These are phyloP conservation scores for Stigmatopora nigra DNA, from an alignment of 2,113 vertebrate genomes.

Conservation along the genomic window DNA sequence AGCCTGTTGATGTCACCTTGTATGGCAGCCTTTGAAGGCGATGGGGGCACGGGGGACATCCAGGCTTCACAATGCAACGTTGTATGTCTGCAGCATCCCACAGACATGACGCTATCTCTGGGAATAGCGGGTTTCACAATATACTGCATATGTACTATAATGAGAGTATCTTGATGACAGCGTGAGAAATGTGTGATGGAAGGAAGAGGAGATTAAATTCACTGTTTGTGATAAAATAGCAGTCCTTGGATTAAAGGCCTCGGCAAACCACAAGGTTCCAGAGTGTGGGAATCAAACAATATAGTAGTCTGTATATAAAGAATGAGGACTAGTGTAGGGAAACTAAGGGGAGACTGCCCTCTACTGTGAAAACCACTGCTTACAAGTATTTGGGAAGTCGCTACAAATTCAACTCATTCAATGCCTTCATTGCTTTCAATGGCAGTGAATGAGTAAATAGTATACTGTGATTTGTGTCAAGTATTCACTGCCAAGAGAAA, in stretches of 20 bases:
- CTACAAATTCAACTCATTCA: too few relatives aligned
- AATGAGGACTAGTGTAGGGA: background rate
- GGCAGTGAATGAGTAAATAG: too few relatives aligned
- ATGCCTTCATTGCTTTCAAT: too few relatives aligned
- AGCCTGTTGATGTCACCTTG: slow-evolving; percentile 64
- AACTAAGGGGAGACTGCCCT: slow-evolving; percentile 41
- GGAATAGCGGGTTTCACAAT: slow-evolving; percentile 44
- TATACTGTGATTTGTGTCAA: too few relatives aligned
- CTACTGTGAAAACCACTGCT: slow-evolving; percentile 32
- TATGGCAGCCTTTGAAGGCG: slow-evolving; percentile 68
- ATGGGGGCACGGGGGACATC: slow-evolving; percentile 63
- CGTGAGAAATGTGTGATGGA: slow-evolving; percentile 5
- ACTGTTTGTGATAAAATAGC: slow-evolving; percentile 5
- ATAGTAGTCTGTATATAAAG: background rate
- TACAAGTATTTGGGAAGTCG: too few relatives aligned
- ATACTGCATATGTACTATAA: slow-evolving; percentile 22
- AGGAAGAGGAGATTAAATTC: slow-evolving; percentile 34
- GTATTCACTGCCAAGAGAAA: too few relatives aligned
- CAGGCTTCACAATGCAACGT: slow-evolving; percentile 61
- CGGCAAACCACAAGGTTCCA: background rate
- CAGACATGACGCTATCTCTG: slow-evolving; percentile 52
- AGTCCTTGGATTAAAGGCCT: slow-evolving; percentile 7
- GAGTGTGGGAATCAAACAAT: background rate
- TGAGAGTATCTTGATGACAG: slow-evolving; percentile 31
- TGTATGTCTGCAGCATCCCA: slow-evolving; percentile 43